Evolutionary conservation across 1,140 invertebrate genomes (phyloP), one percentile per base, ranked within the genome.

Genomic region (Idris sp.): DNA sequence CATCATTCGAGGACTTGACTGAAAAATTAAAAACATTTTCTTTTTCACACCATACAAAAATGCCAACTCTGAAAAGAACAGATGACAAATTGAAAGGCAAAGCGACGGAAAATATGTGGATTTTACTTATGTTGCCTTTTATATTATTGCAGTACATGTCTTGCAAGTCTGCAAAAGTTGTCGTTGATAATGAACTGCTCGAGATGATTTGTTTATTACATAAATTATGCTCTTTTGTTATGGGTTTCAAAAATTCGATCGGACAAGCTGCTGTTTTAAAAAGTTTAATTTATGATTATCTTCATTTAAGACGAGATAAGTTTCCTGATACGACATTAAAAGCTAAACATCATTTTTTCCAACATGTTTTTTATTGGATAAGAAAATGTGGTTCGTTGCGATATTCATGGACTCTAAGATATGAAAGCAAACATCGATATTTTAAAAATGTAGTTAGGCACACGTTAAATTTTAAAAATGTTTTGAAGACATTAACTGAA

Each of bases 121-220:
- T 61, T 48, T 48, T 61, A 48, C 36, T 41, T 11, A 43, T 22
- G 15, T 48, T 61, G 30, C 33, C 41, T n/a, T 61, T 61, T 13
- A 16, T 30, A 40, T 11, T 54, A 15, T 40, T 22, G 16, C 35
- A 54, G 25, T 56, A 56, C 26, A 31, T 41, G 8, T 19, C 2
- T 56, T 31, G 9, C 15, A 56, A 56, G 25, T 9, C 40, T 31
- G 7, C 10, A n/a, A 14, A 58, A 26, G 19, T 46, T 59, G 9
- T 36, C 9, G 19, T 40, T 40, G 48, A 51, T 28, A 36, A 49
- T 1, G 46, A 49, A 25, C 25, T 22, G 18, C 31, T 49, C 14
- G 10, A 53, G 19, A 56, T 56, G 25, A 65, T 28, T 75, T 74
- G 53, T 78, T 78, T 40, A 58, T 71, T 35, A 78, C 13, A 62